phyloP scores from a whole-genome alignment of 2,113 vertebrate species.

The Malurus alboscapulatus region DNA sequence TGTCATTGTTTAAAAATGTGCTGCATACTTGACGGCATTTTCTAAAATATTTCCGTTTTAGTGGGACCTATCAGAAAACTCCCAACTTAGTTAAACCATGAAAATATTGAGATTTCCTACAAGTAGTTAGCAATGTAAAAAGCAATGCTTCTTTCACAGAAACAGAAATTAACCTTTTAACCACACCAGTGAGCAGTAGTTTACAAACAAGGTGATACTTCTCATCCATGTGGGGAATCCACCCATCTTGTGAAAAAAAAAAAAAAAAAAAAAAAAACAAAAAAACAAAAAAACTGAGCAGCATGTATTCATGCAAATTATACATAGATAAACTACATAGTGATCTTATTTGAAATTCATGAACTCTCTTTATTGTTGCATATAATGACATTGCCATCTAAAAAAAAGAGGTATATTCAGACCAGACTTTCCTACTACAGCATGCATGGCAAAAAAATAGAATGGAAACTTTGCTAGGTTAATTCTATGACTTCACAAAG shows the following conservation, averaged over 20 bases:
- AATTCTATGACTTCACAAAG: not conserved
- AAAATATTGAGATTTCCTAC: not conserved
- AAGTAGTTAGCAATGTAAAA: not conserved
- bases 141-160: not conserved
- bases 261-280: not conserved
- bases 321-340: not conserved
- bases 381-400: not conserved
- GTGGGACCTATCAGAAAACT: not conserved
- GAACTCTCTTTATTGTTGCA: not conserved
- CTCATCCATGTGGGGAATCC: not conserved
- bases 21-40: not conserved
- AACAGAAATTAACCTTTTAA: not conserved
- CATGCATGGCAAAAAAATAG: not conserved
- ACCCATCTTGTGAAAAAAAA: not conserved
- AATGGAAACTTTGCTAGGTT: not conserved
- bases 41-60: not conserved
- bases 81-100: not conserved
- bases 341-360: not conserved
- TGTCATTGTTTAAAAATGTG: not conserved
- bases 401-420: not conserved
- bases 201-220: not conserved
- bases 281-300: not conserved
- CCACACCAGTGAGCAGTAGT: not conserved
- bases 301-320: not conserved
- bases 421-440: not conserved